Evolutionary conservation across 2,113 vertebrate species (phyloP).

Genomic region (Melanerpes aurifrons): DNA sequence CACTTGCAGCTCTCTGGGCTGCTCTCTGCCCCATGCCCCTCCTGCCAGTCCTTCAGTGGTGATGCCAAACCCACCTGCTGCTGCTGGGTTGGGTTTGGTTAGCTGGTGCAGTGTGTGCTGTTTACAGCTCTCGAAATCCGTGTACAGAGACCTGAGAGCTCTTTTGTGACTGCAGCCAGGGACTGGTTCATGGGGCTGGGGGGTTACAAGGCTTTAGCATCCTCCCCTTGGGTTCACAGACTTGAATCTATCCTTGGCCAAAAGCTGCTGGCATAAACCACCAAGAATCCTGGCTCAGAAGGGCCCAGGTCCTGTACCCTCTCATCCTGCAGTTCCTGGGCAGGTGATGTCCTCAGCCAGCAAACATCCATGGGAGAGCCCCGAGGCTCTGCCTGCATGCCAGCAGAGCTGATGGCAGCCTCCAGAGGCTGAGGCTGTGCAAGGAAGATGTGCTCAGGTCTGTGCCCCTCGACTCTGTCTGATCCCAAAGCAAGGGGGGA

Average conservation of each 20-base stretch:
- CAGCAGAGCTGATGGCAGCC: background rate
- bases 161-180: background rate
- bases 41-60: background rate
- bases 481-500: background rate
- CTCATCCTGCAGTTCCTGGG: background rate
- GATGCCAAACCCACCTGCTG: background rate
- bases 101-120: background rate
- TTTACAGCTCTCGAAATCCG: background rate
- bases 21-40: background rate
- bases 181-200: background rate
- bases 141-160: background rate
- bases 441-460: background rate
- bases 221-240: background rate
- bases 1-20: background rate
- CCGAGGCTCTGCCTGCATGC: background rate
- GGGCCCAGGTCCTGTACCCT: background rate
- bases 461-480: accelerated
- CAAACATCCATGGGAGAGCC: background rate
- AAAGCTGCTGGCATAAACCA: background rate
- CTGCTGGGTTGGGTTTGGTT: background rate
- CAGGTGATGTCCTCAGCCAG: background rate
- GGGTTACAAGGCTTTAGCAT: background rate
- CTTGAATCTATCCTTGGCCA: background rate
- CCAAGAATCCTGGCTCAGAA: background rate
- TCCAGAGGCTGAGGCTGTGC: background rate